Evolutionary conservation across 2,888 invertebrate genomes (phyloP), one percentile per base, ranked within the genome.

Genomic region (Trisateles emortualis): DNA sequence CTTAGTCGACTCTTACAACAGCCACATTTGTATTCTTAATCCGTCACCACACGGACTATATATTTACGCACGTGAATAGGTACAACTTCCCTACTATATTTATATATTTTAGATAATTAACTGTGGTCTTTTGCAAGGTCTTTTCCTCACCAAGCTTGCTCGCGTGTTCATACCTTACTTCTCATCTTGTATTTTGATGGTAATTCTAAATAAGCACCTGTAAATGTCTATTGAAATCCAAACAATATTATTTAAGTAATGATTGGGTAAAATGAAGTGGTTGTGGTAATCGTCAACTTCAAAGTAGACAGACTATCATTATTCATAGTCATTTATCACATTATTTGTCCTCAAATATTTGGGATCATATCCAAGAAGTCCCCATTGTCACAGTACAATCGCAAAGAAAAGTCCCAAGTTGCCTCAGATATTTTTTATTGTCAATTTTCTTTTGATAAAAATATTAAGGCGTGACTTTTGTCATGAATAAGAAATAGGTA

Each of bases 271-370:
- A 53, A 56, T 46, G 42, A 64, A 39, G 48, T 50, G 46, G 48
- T 39, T 43, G 38, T 43, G 38, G 33, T 46, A 44, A 5, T 22
- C 22, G 5, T 40, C 47, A 29, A 11, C 13, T 8, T 17, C 9
- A n/a, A 57, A 52, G 55, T 53, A 51, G 39, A 61, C 52, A 53
- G 43, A 63, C 49, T 32, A 59, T 66, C 67, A 59, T 70, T 70
- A 66, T 68, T 68, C 62, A 60, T 52, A 44, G 54, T 52, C 63
- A 64, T 75, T 72, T 63, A 61, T 75, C 72, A 72, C 69, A 59
- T 69, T 72, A 71, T 75, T 75, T 73, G 68, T 66, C 61, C 59
- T 48, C 60, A 68, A 69, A 68, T 68, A 68, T 68, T 66, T 69
- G 68, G 63, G 68, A 68, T 71, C 59, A 58, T 57, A 55, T 64